Evolutionary conservation across 2,113 vertebrate species (phyloP).

Genomic region (Solea senegalensis): DNA sequence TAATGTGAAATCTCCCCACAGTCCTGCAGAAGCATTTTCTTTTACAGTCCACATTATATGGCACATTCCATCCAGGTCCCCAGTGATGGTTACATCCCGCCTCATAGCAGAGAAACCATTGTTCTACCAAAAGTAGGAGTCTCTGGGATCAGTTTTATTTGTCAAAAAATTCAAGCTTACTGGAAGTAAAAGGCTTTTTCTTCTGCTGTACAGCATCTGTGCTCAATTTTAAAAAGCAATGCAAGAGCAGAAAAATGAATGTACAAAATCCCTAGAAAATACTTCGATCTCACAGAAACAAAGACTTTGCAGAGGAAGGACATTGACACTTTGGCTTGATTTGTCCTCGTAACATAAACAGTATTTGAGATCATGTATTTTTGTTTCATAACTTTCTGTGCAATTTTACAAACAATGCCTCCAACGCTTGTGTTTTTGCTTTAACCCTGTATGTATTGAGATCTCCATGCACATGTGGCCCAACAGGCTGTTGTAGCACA

Average conservation of each 20-base stretch:
- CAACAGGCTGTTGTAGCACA: slow-evolving; percentile 69
- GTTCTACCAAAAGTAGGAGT: background rate
- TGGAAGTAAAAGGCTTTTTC: background rate
- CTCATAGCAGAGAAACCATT: background rate
- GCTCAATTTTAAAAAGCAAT: background rate
- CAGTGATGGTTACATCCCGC: background rate
- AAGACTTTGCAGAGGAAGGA: background rate
- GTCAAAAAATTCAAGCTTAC: background rate
- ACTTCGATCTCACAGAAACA: background rate
- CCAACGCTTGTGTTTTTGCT: background rate
- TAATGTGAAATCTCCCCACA: background rate
- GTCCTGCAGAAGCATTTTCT: background rate
- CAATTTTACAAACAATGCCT: slow-evolving; percentile 15
- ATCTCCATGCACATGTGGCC: slow-evolving; percentile 49
- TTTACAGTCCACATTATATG: background rate
- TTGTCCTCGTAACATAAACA: slow-evolving; percentile 1
- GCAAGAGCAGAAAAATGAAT: background rate
- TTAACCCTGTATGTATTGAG: slow-evolving; percentile 3
- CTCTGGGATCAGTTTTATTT: background rate
- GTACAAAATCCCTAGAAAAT: background rate
- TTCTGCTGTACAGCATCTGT: background rate
- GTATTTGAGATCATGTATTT: slow-evolving; percentile 3
- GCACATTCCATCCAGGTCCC: background rate
- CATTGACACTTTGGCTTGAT: slow-evolving; percentile 15
- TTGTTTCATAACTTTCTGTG: slow-evolving; percentile 1